phyloP scores from a whole-genome alignment of 2,113 vertebrate species.

The Periophthalmus modestus region DNA sequence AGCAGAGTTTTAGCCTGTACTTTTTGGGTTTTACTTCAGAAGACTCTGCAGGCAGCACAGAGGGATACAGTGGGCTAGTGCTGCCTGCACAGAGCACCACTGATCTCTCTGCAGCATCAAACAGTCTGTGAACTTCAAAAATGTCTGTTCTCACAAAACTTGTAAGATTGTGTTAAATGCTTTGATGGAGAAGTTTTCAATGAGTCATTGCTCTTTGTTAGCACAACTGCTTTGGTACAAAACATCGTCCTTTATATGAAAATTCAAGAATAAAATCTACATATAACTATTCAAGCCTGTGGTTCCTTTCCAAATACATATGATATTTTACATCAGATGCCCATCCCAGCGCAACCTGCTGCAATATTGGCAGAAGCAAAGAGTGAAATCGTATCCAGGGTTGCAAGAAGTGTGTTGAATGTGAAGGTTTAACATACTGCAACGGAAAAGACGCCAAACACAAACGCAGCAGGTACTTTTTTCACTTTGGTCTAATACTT shows the following conservation, averaged over 20 bases:
- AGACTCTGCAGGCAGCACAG: neutral
- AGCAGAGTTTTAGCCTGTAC: neutral
- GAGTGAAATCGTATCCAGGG: too few species aligned
- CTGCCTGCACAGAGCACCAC: neutral
- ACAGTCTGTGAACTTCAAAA: neutral
- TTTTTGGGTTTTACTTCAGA: neutral
- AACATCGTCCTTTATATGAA: neutral
- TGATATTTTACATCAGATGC: too few species aligned
- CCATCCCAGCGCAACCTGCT: too few species aligned
- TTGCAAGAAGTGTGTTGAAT: too few species aligned
- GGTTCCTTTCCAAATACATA: too few species aligned
- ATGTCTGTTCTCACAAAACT: neutral
- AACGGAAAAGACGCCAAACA: too few species aligned
- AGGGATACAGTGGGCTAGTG: neutral
- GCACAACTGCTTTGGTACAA: neutral
- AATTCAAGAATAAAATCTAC: too few species aligned
- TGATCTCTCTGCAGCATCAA: neutral
- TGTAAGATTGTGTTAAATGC: neutral
- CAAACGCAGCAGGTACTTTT: too few species aligned
- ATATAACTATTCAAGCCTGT: too few species aligned
- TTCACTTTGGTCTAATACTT: neutral
- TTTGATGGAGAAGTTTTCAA: neutral
- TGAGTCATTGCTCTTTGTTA: neutral
- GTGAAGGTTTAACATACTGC: too few species aligned
- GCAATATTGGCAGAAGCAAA: too few species aligned